phyloP scores from a whole-genome alignment of 2,888 invertebrate genomes.

The Chaetoderma sp. region DNA sequence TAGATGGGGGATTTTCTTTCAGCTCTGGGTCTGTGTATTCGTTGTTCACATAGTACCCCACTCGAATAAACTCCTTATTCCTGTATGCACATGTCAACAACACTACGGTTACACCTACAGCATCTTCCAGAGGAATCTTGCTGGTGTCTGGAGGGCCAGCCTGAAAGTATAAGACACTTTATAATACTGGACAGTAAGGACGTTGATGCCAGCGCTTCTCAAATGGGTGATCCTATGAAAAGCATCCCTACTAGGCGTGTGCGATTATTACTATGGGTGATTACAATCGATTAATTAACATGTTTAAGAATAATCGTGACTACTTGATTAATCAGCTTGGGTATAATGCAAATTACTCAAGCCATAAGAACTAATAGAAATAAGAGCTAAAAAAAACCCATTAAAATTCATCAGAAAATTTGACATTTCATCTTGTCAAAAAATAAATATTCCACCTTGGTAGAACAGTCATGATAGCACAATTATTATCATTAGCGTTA shows the following conservation, averaged over 20 bases:
- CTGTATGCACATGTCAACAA: constrained; percentile 93
- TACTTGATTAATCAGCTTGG: too few species aligned
- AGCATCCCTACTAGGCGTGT: background rate
- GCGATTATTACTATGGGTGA: too few species aligned
- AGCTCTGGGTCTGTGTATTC: constrained; percentile 94
- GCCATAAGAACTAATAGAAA: too few species aligned
- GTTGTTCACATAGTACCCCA: constrained; percentile 98
- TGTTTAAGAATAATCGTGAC: too few species aligned
- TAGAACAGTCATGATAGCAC: too few species aligned
- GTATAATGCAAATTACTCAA: too few species aligned
- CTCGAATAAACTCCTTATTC: constrained; percentile 91
- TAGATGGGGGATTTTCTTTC: constrained; percentile 92
- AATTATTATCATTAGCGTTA: too few species aligned
- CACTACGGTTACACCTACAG: constrained; percentile 98
- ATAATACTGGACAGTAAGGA: background rate
- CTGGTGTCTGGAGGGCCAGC: constrained; percentile 95
- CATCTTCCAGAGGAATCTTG: constrained; percentile 95
- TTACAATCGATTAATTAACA: too few species aligned
- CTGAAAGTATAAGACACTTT: constrained; percentile 72
- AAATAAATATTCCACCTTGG: too few species aligned
- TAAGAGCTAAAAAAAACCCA: too few species aligned
- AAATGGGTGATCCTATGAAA: background rate
- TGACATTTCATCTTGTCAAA: too few species aligned
- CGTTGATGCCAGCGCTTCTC: background rate
- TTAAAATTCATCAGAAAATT: too few species aligned